Evolutionary conservation across 2,888 invertebrate species (phyloP), one percentile per base, ranked within the genome.

Genomic region (Synanthedon tipuliformis): DNA sequence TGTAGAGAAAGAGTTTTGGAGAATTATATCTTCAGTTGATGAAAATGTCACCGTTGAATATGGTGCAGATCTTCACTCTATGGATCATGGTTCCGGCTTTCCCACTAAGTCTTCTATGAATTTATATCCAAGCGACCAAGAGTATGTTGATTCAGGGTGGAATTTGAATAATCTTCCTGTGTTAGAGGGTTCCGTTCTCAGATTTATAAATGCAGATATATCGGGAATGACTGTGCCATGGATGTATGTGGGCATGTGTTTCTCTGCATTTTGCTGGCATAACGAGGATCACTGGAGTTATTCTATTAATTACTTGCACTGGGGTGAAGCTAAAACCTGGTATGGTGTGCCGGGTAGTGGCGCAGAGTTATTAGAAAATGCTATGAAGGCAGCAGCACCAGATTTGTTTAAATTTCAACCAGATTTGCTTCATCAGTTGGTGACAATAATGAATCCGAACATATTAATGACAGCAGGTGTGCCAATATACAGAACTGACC

Each of bases 191-290:
- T 92, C 92, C 51, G 92, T 94, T 0, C 83, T 94, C 53, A 89
- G 90, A 62, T 92, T 93, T 73, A 92, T 94, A 61, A 91, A 92
- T 78, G 91, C 91, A 54, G 93, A 93, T 65, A 93, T 94, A 66
- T 93, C 93, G 55, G 94, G 94, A 50, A 88, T 88, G 88, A 88
- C 88, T 66, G 91, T 93, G 7, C 94, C 94, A 11, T 94, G 94
- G 94, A 93, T 93, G 89, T 94, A 94, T 82, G 94, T 94, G 55
- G 94, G 94, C 48, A 94, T 94, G 94, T 93, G 93, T 66, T 94
- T 94, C 78, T 91, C 93, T 52, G 92, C 93, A 59, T 94, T 94
- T 75, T 94, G 93, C 66, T 94, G 94, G 94, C 94, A 94, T 69
- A 94, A 92, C 74, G 94, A 94, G 77, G 94, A 94, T 70, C 94